phyloP scores from a whole-genome alignment of 2,888 invertebrate species.

The Dicranocentrus wangi region DNA sequence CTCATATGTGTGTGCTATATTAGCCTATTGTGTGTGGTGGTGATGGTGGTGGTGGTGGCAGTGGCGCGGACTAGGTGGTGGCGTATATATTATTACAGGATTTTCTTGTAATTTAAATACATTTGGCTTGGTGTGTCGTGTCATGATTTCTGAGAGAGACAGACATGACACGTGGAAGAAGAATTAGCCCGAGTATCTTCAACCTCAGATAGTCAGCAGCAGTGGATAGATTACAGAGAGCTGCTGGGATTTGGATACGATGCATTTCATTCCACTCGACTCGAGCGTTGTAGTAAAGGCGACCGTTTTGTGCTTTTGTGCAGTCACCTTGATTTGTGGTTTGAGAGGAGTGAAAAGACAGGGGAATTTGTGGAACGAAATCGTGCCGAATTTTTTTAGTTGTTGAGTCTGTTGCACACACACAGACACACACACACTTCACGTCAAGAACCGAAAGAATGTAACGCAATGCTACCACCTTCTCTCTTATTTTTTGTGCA shows the following conservation, averaged over 20 bases:
- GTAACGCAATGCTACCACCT: neutral
- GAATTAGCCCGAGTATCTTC: conserved; percentile 30
- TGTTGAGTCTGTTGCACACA: neutral
- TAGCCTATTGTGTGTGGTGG: neutral
- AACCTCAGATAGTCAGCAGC: neutral
- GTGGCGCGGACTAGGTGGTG: neutral
- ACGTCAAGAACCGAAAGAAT: neutral
- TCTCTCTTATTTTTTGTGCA: no score
- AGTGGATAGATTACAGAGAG: conserved; percentile 25
- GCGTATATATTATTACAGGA: conserved; percentile 13
- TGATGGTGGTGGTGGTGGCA: neutral
- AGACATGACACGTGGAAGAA: conserved; percentile 54
- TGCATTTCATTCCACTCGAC: conserved; percentile 19
- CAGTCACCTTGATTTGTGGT: conserved; percentile 44
- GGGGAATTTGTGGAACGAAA: conserved; percentile 43
- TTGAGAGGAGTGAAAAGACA: conserved; percentile 34
- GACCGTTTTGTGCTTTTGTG: neutral
- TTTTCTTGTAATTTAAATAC: conserved; percentile 38
- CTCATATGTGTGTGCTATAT: no score
- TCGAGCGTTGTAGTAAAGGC: neutral
- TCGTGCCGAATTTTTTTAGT: conserved; percentile 36
- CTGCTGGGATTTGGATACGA: conserved; percentile 5
- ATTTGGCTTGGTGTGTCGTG: conserved; percentile 38
- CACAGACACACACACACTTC: neutral
- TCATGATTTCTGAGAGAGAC: conserved; percentile 36